These are phyloP conservation scores for Reticulitermes lucifugus DNA, from an alignment of 2,888 invertebrate species.

Conservation along the genomic window DNA sequence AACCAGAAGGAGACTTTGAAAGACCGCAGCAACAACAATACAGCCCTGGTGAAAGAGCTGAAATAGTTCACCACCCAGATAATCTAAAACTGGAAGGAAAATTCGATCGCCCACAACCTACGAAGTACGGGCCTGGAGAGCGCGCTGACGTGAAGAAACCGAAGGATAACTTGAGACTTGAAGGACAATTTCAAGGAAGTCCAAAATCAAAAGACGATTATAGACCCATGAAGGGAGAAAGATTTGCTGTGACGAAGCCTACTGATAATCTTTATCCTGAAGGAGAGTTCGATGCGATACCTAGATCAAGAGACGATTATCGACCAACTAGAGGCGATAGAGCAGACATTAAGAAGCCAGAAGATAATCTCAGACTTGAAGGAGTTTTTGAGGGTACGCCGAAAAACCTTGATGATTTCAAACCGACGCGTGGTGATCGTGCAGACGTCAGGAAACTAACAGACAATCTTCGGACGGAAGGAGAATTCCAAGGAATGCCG, in stretches of 20 bases:
- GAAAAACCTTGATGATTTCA: conserved; percentile 61
- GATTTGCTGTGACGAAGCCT: conserved; percentile 57
- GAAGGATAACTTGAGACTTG: conserved; percentile 66
- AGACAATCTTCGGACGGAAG: conserved; percentile 67
- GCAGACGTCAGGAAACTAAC: conserved; percentile 57
- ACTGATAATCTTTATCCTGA: conserved; percentile 69
- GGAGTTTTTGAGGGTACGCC: conserved; percentile 55
- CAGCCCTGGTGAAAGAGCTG: conserved; percentile 66
- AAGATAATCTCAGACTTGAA: conserved; percentile 61
- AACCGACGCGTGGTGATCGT: conserved; percentile 59
- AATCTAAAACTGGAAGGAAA: conserved; percentile 68
- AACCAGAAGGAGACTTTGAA: conserved; percentile 67
- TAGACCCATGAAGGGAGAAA: conserved; percentile 54
- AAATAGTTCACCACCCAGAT: conserved; percentile 68
- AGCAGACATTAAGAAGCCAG: conserved; percentile 64
- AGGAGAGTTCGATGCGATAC: conserved; percentile 62
- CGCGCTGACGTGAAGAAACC: conserved; percentile 57
- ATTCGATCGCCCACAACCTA: conserved; percentile 64
- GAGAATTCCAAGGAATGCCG: conserved; percentile 64
- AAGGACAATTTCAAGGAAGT: conserved; percentile 66
- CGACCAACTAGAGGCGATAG: conserved; percentile 56
- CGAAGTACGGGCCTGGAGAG: conserved; percentile 61
- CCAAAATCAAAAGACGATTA: conserved; percentile 57
- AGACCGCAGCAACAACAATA: conserved; percentile 16
- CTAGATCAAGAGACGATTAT: conserved; percentile 52